Evolutionary conservation across 2,113 vertebrate genomes (phyloP), one percentile per base, ranked within the genome.

Genomic region (Sander vitreus): DNA sequence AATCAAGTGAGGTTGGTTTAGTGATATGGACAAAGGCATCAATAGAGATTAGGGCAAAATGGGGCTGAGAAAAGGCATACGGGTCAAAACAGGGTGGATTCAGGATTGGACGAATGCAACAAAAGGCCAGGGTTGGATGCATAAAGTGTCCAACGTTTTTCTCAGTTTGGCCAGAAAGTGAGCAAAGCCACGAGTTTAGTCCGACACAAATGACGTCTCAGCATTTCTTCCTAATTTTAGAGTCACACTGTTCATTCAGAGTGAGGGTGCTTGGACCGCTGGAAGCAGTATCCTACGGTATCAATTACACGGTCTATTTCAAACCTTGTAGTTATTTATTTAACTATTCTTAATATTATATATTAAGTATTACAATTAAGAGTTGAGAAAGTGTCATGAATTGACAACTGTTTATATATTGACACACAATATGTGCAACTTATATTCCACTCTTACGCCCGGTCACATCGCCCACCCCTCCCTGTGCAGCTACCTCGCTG

Each of bases 21-120:
- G 69, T 65, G 75, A 85, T 33, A 60, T 21, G 59, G 76, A 85
- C 78, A 88, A 93, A 93, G 88, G 90, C 92, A 86, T 88, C 72
- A 5, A 76, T 68, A 58, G 43, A 83, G 72, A 86, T 80, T 63
- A 86, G 79, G 71, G 59, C 62, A 54, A 65, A 66, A 6, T 14
- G 59, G 84, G 71, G 45, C 76, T 54, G 78, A 80, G 66, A 73
- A 55, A 90, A 90, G 92, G 92, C 89, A 88, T 59, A 68, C 18
- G 21, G 70, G 71, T 84, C 78, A 48, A 53, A 70, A 80, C 13
- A n/a, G 64, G 58, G 72, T 47, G 39, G 69, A 60, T 77, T 39
- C 23, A 23, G 4, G 36, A 81, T 55, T 62, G 78, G 76, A 87
- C 55, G 16, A 85, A 73, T 74, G 78, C 64, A 60, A 68, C 59